Base-by-base conservation (phyloP, 2,888 invertebrate genomes). In the Archips xylosteana region DNA sequence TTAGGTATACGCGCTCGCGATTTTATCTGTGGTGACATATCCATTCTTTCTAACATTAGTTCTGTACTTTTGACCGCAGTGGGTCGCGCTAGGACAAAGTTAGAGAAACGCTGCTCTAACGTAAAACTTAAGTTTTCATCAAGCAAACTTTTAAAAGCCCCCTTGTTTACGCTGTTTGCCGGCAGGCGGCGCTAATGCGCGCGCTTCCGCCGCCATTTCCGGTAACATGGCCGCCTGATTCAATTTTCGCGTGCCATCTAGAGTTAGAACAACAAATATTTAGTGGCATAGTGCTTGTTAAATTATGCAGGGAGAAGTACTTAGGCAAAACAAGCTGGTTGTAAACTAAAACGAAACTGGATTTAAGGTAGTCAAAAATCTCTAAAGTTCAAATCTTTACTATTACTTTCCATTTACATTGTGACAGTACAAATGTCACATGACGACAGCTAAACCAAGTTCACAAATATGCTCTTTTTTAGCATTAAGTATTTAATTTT, bases 161-260 rank as follows among this genome's bases (percentile, higher is more conserved):
- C 65, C 54, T 70, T 71, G 71, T 76, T 75, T 73, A 34, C 70
- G 42, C 62, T 64, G 75, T 76, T 70, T 75, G 47, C 75, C 75
- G 65, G 45, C 77, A 80, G 82, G 79, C 78, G 80, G 82, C 82
- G 79, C 81, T 86, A 86, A 86, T 86, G 86, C 83, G 81, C 82
- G 82, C 79, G 80, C 87, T 80, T 87, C 85, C 87, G 85, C 75
- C 76, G 79, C 81, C 81, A 82, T 85, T 84, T 83, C 82, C 81
- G 76, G 57, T 70, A 80, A 84, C 80, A 84, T 84, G 83, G 83
- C 83, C 79, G 71, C 73, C 75, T 86, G 85, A 87, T 87, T 86
- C 80, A 87, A 88, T 87, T 84, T 86, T 88, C 80, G 87, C 86
- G 87, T 87, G 89, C 80, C 61, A 70, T 60, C 57, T 4, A 65